Conservation (phyloP, 2,113 vertebrate species). For the Peromyscus leucopus region DNA sequence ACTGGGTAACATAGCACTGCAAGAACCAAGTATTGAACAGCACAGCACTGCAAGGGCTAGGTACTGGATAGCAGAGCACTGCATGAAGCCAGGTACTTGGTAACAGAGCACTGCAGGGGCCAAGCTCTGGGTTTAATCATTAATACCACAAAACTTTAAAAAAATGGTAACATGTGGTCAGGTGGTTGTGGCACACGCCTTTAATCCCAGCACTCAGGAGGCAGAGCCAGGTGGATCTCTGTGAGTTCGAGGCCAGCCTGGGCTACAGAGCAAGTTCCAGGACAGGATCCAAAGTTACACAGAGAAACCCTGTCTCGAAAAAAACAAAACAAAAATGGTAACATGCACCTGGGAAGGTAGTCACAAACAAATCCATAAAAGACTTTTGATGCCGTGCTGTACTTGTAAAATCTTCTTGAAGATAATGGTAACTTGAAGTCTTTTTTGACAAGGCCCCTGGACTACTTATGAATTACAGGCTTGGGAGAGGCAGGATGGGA, state of each 20-base stretch:
- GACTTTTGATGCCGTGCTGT: not conserved
- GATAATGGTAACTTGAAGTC: no score
- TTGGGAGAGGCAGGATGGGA: not conserved
- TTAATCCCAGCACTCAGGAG: no score
- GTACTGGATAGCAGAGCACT: no score
- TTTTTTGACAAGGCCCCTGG: not conserved
- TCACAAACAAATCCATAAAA: not conserved
- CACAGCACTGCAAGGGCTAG: no score
- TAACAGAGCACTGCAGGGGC: not conserved
- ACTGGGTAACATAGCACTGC: not conserved
- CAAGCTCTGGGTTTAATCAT: not conserved
- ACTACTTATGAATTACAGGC: not conserved
- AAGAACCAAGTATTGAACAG: not conserved
- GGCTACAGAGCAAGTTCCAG: no score
- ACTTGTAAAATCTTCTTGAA: not conserved
- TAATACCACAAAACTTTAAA: not conserved
- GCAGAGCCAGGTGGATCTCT: no score
- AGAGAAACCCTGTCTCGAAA: no score
- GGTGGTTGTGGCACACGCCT: no score
- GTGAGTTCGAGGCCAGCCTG: no score
- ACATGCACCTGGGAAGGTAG: no score
- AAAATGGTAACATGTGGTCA: not conserved
- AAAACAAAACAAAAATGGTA: not conserved
- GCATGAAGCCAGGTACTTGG: no score
- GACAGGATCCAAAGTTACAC: no score